Evolutionary conservation across 1,140 invertebrate species (phyloP), one percentile per base, ranked within the genome.

Genomic region (Metopolophium dirhodum): DNA sequence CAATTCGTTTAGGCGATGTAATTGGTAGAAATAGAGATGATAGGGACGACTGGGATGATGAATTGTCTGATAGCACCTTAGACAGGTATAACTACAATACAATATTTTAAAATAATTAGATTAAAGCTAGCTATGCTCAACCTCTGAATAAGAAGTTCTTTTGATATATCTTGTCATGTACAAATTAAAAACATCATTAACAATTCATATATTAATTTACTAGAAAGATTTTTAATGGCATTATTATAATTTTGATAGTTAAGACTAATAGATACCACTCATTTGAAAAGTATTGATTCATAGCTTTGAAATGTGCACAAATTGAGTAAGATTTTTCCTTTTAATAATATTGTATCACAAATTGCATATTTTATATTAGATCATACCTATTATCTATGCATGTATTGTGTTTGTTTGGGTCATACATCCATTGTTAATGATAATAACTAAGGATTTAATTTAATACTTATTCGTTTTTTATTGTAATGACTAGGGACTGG

Each of bases 11-110:
- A 57, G 91, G 82, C 2, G 91, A 86, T 85, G 82, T 86, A 30
- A 23, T 86, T 54, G 91, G 82, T 85, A 93, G 91, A 86, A 93
- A 93, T 85, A 54, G 82, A 92, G 51, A 85, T 83, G 91, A 92
- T 51, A 92, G 91, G 11, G 91, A 93, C 3, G 82, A 85, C 0
- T 92, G 91, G 91, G 91, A 93, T 30, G 91, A 85, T 23, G 51
- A 54, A 41, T 92, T 85, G 30, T 93, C 91, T 23, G 91, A 93
- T 51, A 86, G 30, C 82, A 86, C 49, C 26, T 45, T 90, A 18
- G 49, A 93, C n/a, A 93, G 91, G 91, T 93, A 41, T 41, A 4
- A 85, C 35, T 54, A 83, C 1, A 14, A 54, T 85, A 11, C 7
- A 23, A 41, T 57, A 41, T 90, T 22, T n/a, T 90, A 47, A 77